Conservation (phyloP, 2,888 invertebrate species). For the Platypus cylindrus region DNA sequence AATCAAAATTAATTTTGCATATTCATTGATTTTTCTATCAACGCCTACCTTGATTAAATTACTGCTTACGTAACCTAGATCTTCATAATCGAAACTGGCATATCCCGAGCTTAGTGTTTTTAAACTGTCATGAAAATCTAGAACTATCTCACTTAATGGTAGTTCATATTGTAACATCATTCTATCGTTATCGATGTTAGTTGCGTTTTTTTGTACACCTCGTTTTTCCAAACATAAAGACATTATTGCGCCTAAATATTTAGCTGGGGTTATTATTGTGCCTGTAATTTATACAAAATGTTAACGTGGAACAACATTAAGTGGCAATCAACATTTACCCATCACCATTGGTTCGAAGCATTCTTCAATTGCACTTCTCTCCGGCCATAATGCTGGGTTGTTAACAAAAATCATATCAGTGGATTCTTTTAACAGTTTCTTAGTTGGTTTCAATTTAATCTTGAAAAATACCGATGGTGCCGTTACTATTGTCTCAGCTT, state of each 20-base stretch:
- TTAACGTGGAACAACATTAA: neutral
- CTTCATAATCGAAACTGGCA: slow-evolving; percentile 90
- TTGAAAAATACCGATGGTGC: slow-evolving; percentile 80
- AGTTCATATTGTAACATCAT: slow-evolving; percentile 71
- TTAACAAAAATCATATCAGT: slow-evolving; percentile 50
- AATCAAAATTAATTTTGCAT: slow-evolving; percentile 19
- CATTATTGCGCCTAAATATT: slow-evolving; percentile 57
- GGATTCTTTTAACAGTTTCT: slow-evolving; percentile 52
- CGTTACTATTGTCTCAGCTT: slow-evolving; percentile 68
- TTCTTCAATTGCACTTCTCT: slow-evolving; percentile 51
- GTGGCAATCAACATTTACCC: slow-evolving; percentile 40
- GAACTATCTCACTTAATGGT: slow-evolving; percentile 85
- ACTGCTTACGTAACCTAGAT: slow-evolving; percentile 67
- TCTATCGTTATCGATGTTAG: slow-evolving; percentile 69
- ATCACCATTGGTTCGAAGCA: slow-evolving; percentile 77
- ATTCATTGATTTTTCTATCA: neutral
- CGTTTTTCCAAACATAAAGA: slow-evolving; percentile 63
- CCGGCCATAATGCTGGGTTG: slow-evolving; percentile 66
- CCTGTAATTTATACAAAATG: slow-evolving; percentile 36
- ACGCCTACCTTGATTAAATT: slow-evolving; percentile 61
- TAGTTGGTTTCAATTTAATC: slow-evolving; percentile 61
- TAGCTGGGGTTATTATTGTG: slow-evolving; percentile 77
- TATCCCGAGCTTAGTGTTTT: slow-evolving; percentile 89
- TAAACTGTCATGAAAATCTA: slow-evolving; percentile 87
- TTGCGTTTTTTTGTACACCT: slow-evolving; percentile 54